Evolutionary conservation across 2,888 invertebrate genomes (phyloP), one percentile per base, ranked within the genome.

Genomic region (Stomorhina lunata): DNA sequence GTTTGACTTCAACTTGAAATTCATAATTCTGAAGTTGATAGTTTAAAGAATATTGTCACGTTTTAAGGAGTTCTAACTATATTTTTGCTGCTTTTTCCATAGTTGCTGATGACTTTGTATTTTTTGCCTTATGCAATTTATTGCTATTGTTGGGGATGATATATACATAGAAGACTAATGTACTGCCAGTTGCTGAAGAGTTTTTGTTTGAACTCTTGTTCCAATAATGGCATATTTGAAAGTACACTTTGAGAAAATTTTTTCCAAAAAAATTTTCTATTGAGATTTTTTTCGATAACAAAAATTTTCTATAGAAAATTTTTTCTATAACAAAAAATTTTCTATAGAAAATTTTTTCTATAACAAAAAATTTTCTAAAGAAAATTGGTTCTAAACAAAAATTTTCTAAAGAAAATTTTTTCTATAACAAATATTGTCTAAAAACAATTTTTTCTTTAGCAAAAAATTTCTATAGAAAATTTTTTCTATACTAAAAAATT

Each of bases 31-130:
- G 48, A 7, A 69, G 43, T 57, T 69, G 77, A 69, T 81, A 71
- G 75, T 66, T 75, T 78, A 57, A 82, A 69, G 69, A 48, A 79
- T 82, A 69, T 79, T 79, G 69, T 69, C 81, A 78, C 69, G 75
- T 75, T 65, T 78, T 40, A 65, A 69, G 69, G 63, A 40, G 29
- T 63, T 53, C 63, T 22, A 29, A 32, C 53, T 40, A 32, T 37
- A 37, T 61, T 63, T 43, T 45, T 78, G 40, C 32, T 72, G 22
- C 0, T 55, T 43, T 20, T 53, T 48, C 10, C 40, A n/a, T 55
- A 45, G 17, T 27, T 66, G 50, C 61, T 29, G n/a, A 43, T 75
- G 32, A 57, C 6, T 53, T 32, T 53, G 15, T 61, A 72, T 25
- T 63, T 55, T 27, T 25, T 27, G 12, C 25, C 17, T 45, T 65